A percentile compares a stretch with the other conserved stretches of the same genome.
phyloP scores from a whole-genome alignment of 2,888 invertebrate species.

The Teinopalpus imperialis region DNA sequence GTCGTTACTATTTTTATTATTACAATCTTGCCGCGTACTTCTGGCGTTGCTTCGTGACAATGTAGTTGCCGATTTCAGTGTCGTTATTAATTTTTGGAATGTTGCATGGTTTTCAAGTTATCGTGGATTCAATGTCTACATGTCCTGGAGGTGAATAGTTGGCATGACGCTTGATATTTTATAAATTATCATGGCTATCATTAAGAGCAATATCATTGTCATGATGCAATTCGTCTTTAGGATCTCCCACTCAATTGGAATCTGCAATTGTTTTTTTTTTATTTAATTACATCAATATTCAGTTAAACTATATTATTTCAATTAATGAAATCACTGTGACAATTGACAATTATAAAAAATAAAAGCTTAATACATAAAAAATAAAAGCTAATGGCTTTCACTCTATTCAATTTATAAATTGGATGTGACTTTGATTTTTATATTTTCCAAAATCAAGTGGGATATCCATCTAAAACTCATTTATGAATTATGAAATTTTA shows the following conservation, averaged over 20 bases:
- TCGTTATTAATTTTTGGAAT: slow-evolving; percentile 68
- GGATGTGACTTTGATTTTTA: neutral
- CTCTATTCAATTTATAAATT: neutral
- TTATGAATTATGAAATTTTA: slow-evolving; percentile 44
- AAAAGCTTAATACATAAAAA: too few species aligned
- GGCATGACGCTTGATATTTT: slow-evolving; percentile 67
- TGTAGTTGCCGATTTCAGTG: slow-evolving; percentile 78
- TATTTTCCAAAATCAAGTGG: slow-evolving; percentile 33
- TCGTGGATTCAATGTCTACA: slow-evolving; percentile 44
- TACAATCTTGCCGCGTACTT: slow-evolving; percentile 41
- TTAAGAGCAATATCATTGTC: slow-evolving; percentile 78
- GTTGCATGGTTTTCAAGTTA: slow-evolving; percentile 70
- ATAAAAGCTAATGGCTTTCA: too few species aligned
- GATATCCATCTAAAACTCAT: slow-evolving; percentile 35
- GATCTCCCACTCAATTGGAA: slow-evolving; percentile 56
- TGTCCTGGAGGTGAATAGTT: slow-evolving; percentile 50
- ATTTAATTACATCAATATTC: slow-evolving; percentile 6
- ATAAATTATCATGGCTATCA: slow-evolving; percentile 76
- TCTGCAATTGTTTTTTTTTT: slow-evolving; percentile 6
- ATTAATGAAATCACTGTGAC: slow-evolving; percentile 4
- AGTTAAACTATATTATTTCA: slow-evolving; percentile 10
- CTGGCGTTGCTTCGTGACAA: slow-evolving; percentile 81
- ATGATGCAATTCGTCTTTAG: slow-evolving; percentile 71
- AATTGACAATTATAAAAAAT: too few species aligned
- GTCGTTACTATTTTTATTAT: slow-evolving; percentile 38